Evolutionary conservation across 2,888 invertebrate genomes (phyloP).

Genomic region (Andrena trimmerana): DNA sequence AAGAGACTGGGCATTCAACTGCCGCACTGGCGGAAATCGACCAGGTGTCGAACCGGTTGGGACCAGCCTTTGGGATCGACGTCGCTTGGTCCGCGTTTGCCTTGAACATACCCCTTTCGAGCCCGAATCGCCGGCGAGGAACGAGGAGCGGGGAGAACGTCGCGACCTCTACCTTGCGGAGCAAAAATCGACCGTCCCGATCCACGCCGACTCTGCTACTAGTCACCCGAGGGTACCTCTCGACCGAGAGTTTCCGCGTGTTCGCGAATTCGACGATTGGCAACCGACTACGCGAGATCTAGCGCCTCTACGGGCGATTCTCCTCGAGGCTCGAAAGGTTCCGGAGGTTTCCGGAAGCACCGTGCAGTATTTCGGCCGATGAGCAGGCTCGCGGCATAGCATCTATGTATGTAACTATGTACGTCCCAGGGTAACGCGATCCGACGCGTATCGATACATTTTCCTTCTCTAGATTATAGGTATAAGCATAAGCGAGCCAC

Average conservation of each 20-base stretch:
- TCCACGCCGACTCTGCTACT: conserved; percentile 73
- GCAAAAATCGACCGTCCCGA: conserved; percentile 31
- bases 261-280: conserved; percentile 7
- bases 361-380: conserved; percentile 84
- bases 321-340: conserved; percentile 35
- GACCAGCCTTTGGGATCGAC: conserved; percentile 63
- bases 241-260: conserved; percentile 20
- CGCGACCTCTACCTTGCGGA: background rate
- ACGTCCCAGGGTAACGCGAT: conserved; percentile 55
- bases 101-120: conserved; percentile 25
- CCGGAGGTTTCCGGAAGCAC: conserved; percentile 58
- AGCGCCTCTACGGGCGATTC: conserved; percentile 1
- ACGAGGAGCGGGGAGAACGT: background rate
- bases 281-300: too few relatives aligned
- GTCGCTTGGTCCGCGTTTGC: conserved; percentile 27
- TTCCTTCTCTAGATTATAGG: conserved; percentile 21
- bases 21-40: conserved; percentile 90
- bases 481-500: background rate
- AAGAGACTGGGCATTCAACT: conserved; percentile 91
- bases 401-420: conserved; percentile 49
- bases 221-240: conserved; percentile 70
- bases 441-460: conserved; percentile 34
- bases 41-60: conserved; percentile 88
- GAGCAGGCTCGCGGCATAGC: conserved; percentile 83
- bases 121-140: conserved; percentile 1